These are phyloP conservation scores for Pogona vitticeps DNA, from an alignment of 2,113 vertebrate genomes.

Conservation along the genomic window DNA sequence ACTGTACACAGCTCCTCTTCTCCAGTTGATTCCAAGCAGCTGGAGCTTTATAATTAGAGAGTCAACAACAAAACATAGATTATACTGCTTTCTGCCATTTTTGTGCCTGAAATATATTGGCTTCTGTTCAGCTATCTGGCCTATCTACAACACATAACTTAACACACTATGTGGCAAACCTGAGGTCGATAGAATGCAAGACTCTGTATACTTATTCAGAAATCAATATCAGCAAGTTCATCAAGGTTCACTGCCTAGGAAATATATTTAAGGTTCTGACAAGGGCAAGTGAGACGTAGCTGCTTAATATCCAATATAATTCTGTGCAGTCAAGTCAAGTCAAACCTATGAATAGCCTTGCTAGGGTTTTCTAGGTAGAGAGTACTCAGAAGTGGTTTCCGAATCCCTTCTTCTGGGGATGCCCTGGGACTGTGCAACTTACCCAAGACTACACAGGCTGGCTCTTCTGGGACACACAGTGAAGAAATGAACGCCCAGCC, in stretches of 20 bases:
- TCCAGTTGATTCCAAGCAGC: not conserved
- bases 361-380: not conserved
- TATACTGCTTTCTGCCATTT: not conserved
- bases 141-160: not conserved
- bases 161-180: not conserved
- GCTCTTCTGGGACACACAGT: too few species aligned
- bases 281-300: not conserved
- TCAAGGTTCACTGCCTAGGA: not conserved
- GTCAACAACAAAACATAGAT: not conserved
- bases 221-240: not conserved
- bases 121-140: not conserved
- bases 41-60: not conserved
- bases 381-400: too few species aligned
- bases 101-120: not conserved
- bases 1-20: not conserved
- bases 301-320: not conserved
- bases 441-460: too few species aligned
- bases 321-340: too few species aligned
- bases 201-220: not conserved
- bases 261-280: not conserved
- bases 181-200: not conserved
- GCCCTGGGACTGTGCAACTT: too few species aligned
- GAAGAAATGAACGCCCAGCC: too few species aligned
- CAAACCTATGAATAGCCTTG: too few species aligned
- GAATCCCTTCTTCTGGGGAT: too few species aligned